Evolutionary conservation across 2,113 vertebrate species (phyloP), one percentile per base, ranked within the genome.

Genomic region (Pipa parva): DNA sequence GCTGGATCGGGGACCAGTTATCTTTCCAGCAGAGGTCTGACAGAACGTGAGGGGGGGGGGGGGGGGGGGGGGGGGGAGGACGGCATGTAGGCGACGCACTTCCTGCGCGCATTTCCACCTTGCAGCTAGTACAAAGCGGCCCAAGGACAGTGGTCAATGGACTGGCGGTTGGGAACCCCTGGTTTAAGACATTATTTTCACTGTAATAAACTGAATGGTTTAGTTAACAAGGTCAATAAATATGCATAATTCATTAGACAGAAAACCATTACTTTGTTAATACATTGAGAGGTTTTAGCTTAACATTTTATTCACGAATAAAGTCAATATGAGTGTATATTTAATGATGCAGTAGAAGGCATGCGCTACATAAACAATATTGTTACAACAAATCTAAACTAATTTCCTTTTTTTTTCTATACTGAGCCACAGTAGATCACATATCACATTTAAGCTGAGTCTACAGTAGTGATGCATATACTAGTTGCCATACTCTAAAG

Each of bases 171-270:
- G n/a, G n/a, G n/a, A n/a, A n/a, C n/a, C n/a, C n/a, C n/a, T n/a
- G n/a, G n/a, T n/a, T n/a, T n/a, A n/a, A n/a, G n/a, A n/a, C n/a
- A 73, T 48, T 11, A 27, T 73, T 36, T 72, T 72, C 75, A 76
- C 74, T 71, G 75, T 72, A 61, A 68, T 63, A 76, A 85, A 78
- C 56, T 78, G 64, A 62, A 60, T 7, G 73, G 73, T 21, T 66
- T 65, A 48, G 74, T 72, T 76, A 79, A 75, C 61, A 33, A 82
- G 80, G 79, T 84, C 80, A 85, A 76, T 85, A 83, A 75, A 58
- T 74, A 84, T 80, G 77, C 71, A 82, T 86, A 83, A 87, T 87
- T 87, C 83, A 86, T 82, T 75, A 84, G 60, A 82, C 77, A 62
- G 39, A 78, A 74, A 68, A 65, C 77, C 81, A 84, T 85, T 69